These are phyloP conservation scores for Hesperia comma DNA, from an alignment of 2,888 invertebrate species.

Conservation along the genomic window DNA sequence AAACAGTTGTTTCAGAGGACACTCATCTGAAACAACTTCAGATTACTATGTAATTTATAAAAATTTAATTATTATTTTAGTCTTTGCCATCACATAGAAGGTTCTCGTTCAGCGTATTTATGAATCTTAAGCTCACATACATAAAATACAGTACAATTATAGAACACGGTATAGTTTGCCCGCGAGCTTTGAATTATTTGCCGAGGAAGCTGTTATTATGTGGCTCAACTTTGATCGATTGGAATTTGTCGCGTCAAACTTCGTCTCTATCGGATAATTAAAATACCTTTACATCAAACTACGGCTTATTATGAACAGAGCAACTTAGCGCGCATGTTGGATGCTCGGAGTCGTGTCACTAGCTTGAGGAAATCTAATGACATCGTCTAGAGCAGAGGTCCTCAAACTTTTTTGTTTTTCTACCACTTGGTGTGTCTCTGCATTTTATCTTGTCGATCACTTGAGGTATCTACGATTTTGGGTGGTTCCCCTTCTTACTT, in stretches of 20 bases:
- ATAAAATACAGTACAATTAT: neutral
- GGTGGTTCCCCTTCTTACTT: no score
- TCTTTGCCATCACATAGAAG: no score
- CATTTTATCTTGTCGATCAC: no score
- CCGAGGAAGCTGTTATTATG: slow-evolving; percentile 9
- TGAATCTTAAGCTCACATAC: neutral
- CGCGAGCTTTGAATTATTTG: slow-evolving; percentile 15
- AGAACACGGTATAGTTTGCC: neutral
- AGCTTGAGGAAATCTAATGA: slow-evolving; percentile 15
- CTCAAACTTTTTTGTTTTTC: no score
- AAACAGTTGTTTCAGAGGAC: no score
- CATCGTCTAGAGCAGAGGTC: slow-evolving; percentile 12
- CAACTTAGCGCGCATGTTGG: slow-evolving; percentile 15
- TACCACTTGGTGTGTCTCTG: no score
- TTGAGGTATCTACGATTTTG: no score
- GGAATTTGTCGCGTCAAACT: slow-evolving; percentile 30
- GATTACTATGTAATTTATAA: no score
- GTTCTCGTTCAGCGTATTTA: no score
- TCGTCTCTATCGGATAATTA: slow-evolving; percentile 19
- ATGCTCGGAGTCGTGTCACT: slow-evolving; percentile 14
- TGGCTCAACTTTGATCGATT: slow-evolving; percentile 22
- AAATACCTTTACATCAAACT: slow-evolving; percentile 26
- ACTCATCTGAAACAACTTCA: no score
- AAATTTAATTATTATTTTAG: no score
- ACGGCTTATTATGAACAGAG: slow-evolving; percentile 11